A percentile compares a stretch with the other conserved stretches of the same genome.
phyloP scores from a whole-genome alignment of 2,113 vertebrate genomes.

The Sisor rabdophorus region DNA sequence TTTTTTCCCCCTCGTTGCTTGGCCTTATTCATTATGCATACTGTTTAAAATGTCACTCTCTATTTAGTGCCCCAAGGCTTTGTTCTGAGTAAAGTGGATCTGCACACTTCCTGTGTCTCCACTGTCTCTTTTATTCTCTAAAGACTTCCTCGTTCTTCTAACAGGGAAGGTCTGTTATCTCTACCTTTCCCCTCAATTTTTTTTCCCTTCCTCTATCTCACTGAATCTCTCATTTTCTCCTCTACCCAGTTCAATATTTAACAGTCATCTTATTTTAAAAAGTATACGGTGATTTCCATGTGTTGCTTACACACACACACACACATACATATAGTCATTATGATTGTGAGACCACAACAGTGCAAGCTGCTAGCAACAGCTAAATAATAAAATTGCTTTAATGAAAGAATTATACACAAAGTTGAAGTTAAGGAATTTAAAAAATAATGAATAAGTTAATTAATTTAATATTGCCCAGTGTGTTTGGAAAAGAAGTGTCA shows the following conservation, averaged over 20 bases:
- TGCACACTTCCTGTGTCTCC: slow-evolving; percentile 39
- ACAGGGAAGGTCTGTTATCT: background rate
- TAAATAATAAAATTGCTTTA: slow-evolving; percentile 20
- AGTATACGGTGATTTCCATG: slow-evolving; percentile 6
- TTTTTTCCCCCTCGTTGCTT: slow-evolving; percentile 46
- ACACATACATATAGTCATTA: slow-evolving; percentile 3
- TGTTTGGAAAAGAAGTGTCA: background rate
- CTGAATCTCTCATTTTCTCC: background rate
- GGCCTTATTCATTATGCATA: slow-evolving; percentile 53
- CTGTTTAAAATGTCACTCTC: slow-evolving; percentile 55
- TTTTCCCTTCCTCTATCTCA: slow-evolving; percentile 11
- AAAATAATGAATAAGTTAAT: slow-evolving; percentile 16
- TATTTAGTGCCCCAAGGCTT: slow-evolving; percentile 49
- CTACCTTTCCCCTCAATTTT: slow-evolving; percentile 20
- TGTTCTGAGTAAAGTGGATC: slow-evolving; percentile 49
- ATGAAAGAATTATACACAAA: slow-evolving; percentile 17
- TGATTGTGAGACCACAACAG: slow-evolving; percentile 25
- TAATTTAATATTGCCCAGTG: background rate
- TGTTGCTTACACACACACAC: slow-evolving; percentile 8
- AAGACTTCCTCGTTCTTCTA: slow-evolving; percentile 48
- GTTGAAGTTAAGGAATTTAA: slow-evolving; percentile 24
- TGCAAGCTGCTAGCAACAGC: slow-evolving; percentile 19
- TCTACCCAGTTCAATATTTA: background rate
- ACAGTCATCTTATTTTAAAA: slow-evolving; percentile 15
- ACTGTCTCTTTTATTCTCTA: slow-evolving; percentile 46